These are phyloP conservation scores for Argyrosomus japonicus DNA, from an alignment of 2,113 vertebrate genomes.

Conservation along the genomic window DNA sequence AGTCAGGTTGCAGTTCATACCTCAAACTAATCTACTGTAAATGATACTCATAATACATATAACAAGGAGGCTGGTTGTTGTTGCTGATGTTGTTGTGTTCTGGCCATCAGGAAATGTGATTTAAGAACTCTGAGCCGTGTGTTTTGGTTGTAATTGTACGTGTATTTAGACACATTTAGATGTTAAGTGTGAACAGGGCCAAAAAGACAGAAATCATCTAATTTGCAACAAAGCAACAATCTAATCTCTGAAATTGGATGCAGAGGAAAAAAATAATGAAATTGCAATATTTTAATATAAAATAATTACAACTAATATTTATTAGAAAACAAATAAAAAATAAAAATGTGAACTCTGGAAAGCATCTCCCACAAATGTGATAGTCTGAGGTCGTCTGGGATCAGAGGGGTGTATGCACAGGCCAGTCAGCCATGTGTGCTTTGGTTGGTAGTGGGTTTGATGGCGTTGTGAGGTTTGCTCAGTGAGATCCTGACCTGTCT, in stretches of 20 bases:
- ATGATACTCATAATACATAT: background rate
- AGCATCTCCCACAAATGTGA: background rate
- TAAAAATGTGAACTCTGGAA: background rate
- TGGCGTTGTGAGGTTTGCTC: conserved; percentile 75
- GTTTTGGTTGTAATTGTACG: too few relatives aligned
- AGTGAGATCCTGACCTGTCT: conserved; percentile 86
- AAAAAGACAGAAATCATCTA: background rate
- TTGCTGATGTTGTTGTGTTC: background rate
- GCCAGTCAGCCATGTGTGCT: conserved; percentile 14
- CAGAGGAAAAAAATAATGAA: background rate
- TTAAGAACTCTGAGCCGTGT: too few relatives aligned
- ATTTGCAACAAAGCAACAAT: background rate
- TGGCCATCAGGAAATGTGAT: background rate
- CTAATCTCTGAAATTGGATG: background rate
- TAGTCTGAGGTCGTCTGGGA: background rate
- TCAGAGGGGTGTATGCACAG: background rate
- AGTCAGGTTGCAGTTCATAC: background rate
- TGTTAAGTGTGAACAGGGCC: background rate
- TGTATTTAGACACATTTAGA: background rate
- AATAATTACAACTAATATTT: too few relatives aligned
- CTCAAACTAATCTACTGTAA: background rate
- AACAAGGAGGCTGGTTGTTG: background rate
- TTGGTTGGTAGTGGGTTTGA: conserved; percentile 34
- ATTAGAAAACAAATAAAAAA: too few relatives aligned
- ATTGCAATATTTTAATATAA: background rate